Evolutionary conservation across 2,888 invertebrate genomes (phyloP).

Genomic region (Anorthoa munda): DNA sequence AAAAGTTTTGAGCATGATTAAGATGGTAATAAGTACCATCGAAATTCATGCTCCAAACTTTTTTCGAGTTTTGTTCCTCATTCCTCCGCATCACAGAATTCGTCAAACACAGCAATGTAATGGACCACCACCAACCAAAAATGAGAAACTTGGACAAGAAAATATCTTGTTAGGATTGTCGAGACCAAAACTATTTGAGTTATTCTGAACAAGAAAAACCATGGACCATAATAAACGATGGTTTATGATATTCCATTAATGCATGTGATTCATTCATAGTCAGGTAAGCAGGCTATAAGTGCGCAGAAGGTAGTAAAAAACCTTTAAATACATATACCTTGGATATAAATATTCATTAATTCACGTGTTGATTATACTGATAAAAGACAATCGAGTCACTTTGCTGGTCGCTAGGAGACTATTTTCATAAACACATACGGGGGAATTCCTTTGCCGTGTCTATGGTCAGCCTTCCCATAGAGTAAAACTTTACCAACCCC

Average conservation of each 20-base stretch:
- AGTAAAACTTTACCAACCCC: conserved; percentile 41
- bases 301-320: neutral
- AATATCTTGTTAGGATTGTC: too few species aligned
- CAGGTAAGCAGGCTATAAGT: neutral
- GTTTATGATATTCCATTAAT: neutral
- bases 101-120: too few species aligned
- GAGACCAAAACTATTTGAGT: neutral
- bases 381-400: conserved; percentile 40
- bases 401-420: conserved; percentile 63
- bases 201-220: neutral
- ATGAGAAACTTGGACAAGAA: too few species aligned
- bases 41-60: too few species aligned
- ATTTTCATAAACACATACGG: conserved; percentile 61
- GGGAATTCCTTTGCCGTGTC: conserved; percentile 59
- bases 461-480: conserved; percentile 19
- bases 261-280: neutral
- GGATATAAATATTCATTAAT: conserved; percentile 13
- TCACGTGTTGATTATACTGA: conserved; percentile 22
- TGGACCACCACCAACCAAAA: too few species aligned
- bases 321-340: neutral
- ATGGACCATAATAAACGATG: neutral
- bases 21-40: too few species aligned
- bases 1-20: too few species aligned
- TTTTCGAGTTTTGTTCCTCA: too few species aligned
- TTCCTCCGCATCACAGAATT: too few species aligned